Base-by-base conservation (phyloP, 2,888 invertebrate genomes). In the Lasioglossum lativentre region DNA sequence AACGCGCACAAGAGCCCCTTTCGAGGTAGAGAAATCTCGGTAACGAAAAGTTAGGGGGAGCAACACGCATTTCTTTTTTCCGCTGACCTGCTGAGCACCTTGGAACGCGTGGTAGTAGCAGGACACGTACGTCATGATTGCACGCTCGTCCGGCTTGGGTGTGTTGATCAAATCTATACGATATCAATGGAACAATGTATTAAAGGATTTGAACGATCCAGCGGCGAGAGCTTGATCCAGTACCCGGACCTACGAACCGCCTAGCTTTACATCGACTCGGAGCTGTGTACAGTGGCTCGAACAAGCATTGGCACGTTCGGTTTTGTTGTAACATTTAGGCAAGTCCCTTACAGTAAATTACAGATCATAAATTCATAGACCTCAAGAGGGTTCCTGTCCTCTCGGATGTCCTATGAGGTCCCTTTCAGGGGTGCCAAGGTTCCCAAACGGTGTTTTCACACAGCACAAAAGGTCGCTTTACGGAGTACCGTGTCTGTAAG, bases 61-160 rank as follows among this genome's bases (percentile, higher is more conserved):
- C 86, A 90, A 90, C 91, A 91, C 91, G 90, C 90, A 89, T 90
- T 87, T 85, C 86, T 90, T 93, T 93, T 88, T 93, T 93, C 90
- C 94, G 96, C 96, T 95, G 95, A 99, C 99, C 99, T 99, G 99
- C 97, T 98, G 98, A 95, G 99, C 99, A 96, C 99, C 99, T 97
- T 99, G 99, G 98, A 99, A 99, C 96, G 99, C 99, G 96, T 99
- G 99, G 97, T 99, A 99, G 97, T 99, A 99, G 97, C 99, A 99
- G 96, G 99, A 99, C 96, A 99, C 99, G 96, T 99, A 99, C 95
- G 99, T 99, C 99, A 99, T 99, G 96, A 99, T 99, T 96, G 99
- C 99, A 96, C 99, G 98, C 97, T 99, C 99, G 96, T 99, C 99
- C 96, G 99, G 99, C 97, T 99, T 99, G 95, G 98, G 99, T 95